Percentiles rank a stretch among this genome's conserved stretches.
These are phyloP conservation scores for Clostera curtula DNA, from an alignment of 2,888 invertebrate genomes.

Conservation along the genomic window DNA sequence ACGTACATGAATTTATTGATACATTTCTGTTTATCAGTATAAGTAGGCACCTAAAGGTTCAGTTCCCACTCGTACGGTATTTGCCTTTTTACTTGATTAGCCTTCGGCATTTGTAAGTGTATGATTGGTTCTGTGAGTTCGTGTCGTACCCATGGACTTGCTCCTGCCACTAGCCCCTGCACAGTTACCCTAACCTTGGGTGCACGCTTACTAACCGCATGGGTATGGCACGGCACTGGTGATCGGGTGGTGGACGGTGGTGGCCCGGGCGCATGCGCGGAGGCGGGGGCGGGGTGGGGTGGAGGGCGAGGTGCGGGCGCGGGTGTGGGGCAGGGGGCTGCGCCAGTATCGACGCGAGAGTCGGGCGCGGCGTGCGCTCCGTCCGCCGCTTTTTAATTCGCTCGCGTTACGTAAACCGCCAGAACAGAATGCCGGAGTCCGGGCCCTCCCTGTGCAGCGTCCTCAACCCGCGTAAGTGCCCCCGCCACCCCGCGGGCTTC, in stretches of 20 bases:
- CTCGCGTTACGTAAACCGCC: constrained; percentile 65
- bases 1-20: too few species aligned
- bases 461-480: constrained; percentile 65
- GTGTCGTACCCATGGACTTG: too few species aligned
- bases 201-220: too few species aligned
- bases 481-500: constrained; percentile 34
- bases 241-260: constrained; percentile 14
- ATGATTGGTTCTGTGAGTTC: too few species aligned
- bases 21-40: too few species aligned
- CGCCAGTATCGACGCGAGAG: constrained; percentile 73
- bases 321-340: constrained; percentile 43
- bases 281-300: constrained; percentile 15
- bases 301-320: constrained; percentile 24
- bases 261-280: constrained; percentile 4
- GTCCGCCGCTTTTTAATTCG: constrained; percentile 44
- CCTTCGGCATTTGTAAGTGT: too few species aligned
- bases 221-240: too few species aligned
- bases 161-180: too few species aligned
- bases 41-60: too few species aligned
- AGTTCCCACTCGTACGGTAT: too few species aligned
- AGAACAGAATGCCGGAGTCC: constrained; percentile 62
- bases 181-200: too few species aligned
- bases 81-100: too few species aligned
- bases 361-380: constrained; percentile 71
- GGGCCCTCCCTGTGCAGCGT: constrained; percentile 68